phyloP scores from a whole-genome alignment of 2,888 invertebrate genomes.

The Nasonovia ribisnigri region DNA sequence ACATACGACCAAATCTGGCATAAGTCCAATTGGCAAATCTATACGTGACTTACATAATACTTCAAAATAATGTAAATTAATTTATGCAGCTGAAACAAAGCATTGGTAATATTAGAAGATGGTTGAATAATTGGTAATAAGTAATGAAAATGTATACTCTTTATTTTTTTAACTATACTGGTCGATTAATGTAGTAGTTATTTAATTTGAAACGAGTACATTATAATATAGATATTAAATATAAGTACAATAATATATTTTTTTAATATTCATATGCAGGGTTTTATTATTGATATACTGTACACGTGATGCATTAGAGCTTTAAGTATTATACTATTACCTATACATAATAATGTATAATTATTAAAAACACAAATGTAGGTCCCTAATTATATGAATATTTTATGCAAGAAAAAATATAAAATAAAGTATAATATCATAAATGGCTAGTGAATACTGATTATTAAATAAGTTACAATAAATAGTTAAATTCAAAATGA shows the following conservation, averaged over 20 bases:
- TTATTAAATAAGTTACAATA: background rate
- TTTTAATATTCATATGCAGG: background rate
- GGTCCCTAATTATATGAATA: background rate
- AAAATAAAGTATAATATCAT: background rate
- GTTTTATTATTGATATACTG: background rate
- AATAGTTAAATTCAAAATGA: background rate
- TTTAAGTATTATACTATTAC: background rate
- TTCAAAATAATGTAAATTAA: constrained; percentile 37
- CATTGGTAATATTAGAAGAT: constrained; percentile 26
- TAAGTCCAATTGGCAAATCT: constrained; percentile 63
- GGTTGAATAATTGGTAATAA: constrained; percentile 4
- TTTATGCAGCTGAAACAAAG: constrained; percentile 39
- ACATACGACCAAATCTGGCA: constrained; percentile 36
- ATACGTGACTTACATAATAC: constrained; percentile 61
- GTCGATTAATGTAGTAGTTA: background rate
- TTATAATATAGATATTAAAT: background rate
- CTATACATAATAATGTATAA: background rate
- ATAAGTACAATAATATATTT: background rate
- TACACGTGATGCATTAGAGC: background rate
- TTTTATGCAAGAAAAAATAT: background rate
- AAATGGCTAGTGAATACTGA: background rate
- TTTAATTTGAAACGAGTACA: background rate
- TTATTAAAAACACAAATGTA: background rate
- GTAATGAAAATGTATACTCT: background rate
- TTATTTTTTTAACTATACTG: background rate